Evolutionary conservation across 2,113 vertebrate species (phyloP), one percentile per base, ranked within the genome.

Genomic region (Podilymbus podiceps): DNA sequence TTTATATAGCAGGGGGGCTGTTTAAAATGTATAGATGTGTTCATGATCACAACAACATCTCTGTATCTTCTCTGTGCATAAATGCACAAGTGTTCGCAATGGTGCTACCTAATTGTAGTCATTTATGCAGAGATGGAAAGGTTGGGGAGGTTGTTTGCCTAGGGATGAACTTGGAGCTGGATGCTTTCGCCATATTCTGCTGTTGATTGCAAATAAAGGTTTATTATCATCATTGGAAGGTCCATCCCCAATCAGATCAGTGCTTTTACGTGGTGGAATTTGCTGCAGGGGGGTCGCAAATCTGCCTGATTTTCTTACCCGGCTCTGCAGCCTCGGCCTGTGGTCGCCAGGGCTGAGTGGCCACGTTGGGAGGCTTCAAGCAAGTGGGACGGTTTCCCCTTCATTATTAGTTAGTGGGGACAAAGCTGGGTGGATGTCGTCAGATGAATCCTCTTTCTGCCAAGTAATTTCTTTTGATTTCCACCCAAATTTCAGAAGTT

Each of bases 1-100:
- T 64, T 97, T 98, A 96, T 98, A 97, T 94, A 93, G 80, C n/a
- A 67, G 75, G 77, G 69, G 56, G 22, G 30, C 94, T 92, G 75
- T 85, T 95, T 95, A 93, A 97, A 76, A 96, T 95, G 76, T 31
- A 97, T 92, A 12, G 44, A 1, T 53, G 56, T 85, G 62, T 27
- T 56, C 49, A 47, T 12, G 69, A 76, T 53, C 46, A 24, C 74
- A 78, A 56, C 85, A 92, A 87, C 88, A 72, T 55, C 69, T 95
- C 88, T 67, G 4, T 81, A 14, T 85, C 75, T 95, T 85, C 46
- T 47, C n/a, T 0, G 6, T 96, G 94, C 93, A 96, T 97, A 96
- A 96, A 97, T 97, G 95, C 90, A 95, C 63, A 7, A 63, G 30
- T 76, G 73, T 69, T 50, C 38, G 5, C 52, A 23, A 27, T 28